Evolutionary conservation across 1,140 invertebrate genomes (phyloP).

Genomic region (Drosophila rufa): DNA sequence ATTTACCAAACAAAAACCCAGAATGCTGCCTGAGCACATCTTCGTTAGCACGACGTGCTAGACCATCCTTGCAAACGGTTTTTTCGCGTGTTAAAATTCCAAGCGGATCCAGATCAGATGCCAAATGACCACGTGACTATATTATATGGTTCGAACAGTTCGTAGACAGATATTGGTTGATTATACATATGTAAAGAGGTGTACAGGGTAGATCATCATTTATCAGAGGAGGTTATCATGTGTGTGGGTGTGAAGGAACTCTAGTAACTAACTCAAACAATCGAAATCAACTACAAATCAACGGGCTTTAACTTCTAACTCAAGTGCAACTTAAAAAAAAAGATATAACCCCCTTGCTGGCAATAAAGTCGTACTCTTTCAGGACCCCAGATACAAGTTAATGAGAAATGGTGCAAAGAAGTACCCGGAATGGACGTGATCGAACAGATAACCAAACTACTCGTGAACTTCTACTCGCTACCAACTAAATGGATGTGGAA

Average conservation of each 20-base stretch:
- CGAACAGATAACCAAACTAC: slow-evolving; percentile 37
- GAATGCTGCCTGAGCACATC: slow-evolving; percentile 84
- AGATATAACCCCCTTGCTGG: background rate
- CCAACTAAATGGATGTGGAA: slow-evolving; percentile 12
- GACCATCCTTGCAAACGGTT: slow-evolving; percentile 85
- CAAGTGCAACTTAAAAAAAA: slow-evolving; percentile 26
- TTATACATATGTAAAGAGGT: slow-evolving; percentile 41
- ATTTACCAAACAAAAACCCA: slow-evolving; percentile 85
- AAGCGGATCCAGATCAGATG: slow-evolving; percentile 97
- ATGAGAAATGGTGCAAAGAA: slow-evolving; percentile 27
- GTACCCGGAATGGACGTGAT: slow-evolving; percentile 28
- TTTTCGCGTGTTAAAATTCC: slow-evolving; percentile 88
- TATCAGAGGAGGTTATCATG: slow-evolving; percentile 28
- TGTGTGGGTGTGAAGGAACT: slow-evolving; percentile 7
- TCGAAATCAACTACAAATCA: slow-evolving; percentile 41
- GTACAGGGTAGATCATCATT: slow-evolving; percentile 32
- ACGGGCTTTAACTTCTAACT: slow-evolving; percentile 13
- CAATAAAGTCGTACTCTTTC: slow-evolving; percentile 2
- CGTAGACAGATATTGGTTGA: slow-evolving; percentile 55
- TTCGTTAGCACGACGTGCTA: slow-evolving; percentile 87
- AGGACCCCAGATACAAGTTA: background rate
- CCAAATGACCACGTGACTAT: slow-evolving; percentile 97
- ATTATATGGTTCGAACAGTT: slow-evolving; percentile 62
- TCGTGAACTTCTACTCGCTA: slow-evolving; percentile 23
- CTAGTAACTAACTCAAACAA: slow-evolving; percentile 28